Evolutionary conservation across 2,797 vertebrate species (phyloP).

Genomic region (Pyrocephalus nanus): DNA sequence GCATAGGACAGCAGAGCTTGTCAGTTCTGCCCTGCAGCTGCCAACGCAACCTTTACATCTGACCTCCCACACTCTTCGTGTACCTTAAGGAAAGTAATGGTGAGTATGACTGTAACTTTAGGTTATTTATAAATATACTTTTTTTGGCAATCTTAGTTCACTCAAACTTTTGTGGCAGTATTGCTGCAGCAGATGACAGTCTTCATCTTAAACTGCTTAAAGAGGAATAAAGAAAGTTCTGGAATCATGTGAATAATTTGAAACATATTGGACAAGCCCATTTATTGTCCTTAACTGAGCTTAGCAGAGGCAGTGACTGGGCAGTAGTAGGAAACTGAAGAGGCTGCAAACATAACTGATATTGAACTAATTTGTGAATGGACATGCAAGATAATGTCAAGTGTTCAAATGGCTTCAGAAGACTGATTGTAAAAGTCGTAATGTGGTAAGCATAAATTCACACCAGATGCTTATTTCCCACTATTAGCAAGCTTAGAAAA

Average conservation of each 20-base stretch:
- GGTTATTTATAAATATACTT: not conserved
- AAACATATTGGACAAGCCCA: not conserved
- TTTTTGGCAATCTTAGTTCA: not conserved
- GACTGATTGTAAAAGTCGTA: not conserved
- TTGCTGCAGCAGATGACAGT: not conserved
- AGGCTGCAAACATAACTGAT: not conserved
- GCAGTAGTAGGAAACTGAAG: not conserved
- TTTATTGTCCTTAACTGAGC: not conserved
- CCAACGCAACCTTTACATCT: rapidly evolving
- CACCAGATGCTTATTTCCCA: not conserved
- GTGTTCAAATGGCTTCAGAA: not conserved
- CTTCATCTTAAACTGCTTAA: not conserved
- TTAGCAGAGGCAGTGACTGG: not conserved
- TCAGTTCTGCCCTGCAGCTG: not conserved
- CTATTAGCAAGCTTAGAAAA: not conserved
- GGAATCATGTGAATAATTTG: not conserved
- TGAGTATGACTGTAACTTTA: not conserved
- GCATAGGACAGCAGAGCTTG: not conserved
- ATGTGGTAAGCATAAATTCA: not conserved
- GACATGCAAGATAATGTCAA: not conserved
- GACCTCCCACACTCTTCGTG: not conserved
- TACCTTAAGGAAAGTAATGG: not conserved
- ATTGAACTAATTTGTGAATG: not conserved
- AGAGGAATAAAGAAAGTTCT: not conserved
- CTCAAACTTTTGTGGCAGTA: not conserved